Evolutionary conservation across 2,113 vertebrate genomes (phyloP).

Genomic region (Clarias batrachus): DNA sequence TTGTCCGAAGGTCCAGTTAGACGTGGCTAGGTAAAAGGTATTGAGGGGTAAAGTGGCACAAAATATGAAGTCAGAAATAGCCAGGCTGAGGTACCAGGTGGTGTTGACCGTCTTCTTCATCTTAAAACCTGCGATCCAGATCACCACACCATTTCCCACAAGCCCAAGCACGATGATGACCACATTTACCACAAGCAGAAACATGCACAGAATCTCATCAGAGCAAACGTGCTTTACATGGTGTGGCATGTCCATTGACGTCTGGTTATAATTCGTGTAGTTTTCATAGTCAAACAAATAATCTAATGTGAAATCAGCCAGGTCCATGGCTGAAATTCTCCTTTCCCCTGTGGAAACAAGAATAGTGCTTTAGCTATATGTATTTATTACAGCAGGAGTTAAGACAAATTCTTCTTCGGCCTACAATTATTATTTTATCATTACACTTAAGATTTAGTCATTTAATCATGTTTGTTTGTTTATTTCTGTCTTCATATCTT

Average conservation of each 20-base stretch:
- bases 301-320: neutral
- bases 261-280: neutral
- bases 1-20: neutral
- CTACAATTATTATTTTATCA: neutral
- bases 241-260: no score
- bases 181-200: no score
- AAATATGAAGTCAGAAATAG: no score
- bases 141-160: no score
- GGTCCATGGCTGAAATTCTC: neutral
- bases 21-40: neutral
- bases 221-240: neutral
- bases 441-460: no score
- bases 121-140: no score
- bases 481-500: no score
- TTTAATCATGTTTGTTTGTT: no score
- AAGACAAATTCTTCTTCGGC: neutral
- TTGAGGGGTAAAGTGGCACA: no score
- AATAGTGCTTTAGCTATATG: neutral
- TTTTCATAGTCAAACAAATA: neutral
- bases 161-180: no score
- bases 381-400: neutral
- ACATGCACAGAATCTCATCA: neutral
- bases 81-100: no score
- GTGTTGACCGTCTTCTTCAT: no score
- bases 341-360: constrained; percentile 5